Base-by-base conservation (phyloP, 2,797 vertebrate species). In the Enoplosus armatus region DNA sequence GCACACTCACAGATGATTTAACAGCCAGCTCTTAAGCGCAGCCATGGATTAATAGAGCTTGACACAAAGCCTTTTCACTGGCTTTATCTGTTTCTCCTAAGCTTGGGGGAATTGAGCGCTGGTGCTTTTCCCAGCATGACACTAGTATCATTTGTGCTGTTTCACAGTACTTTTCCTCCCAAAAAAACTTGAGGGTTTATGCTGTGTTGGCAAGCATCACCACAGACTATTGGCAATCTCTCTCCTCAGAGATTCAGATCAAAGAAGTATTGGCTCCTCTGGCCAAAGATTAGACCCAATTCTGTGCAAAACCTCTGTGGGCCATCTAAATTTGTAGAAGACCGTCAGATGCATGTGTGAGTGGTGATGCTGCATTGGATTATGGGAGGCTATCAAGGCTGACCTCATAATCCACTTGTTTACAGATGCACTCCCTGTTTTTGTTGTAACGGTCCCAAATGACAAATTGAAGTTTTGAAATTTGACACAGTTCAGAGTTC, bases 51-150 rank as follows among this genome's bases (percentile, higher is more conserved):
- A 93, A 93, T 92, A 83, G 89, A 90, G 90, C 89, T 90, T 92
- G 91, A 92, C 91, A 90, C 86, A 92, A 94, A 93, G 91, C 90
- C 89, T 91, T 93, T 91, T 90, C 86, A 86, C 90, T 80, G 82
- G 85, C 84, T 92, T 92, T 91, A 91, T 92, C 86, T 84, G 72
- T 88, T 91, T 84, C 85, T 88, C 35, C 80, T 77, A 69, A 89
- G 84, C 89, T 87, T 56, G 66, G 73, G 84, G 85, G 86, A 92
- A 90, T 78, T 82, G 79, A 91, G 89, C 71, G 56, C 70, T 81
- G 65, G 80, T 76, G 81, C 84, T 89, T 87, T 86, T 83, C 78
- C 83, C 86, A 88, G 81, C 56, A 12, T 90, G 89, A 84, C 89
- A 91, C 88, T 85, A 77, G 69, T 77, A 88, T 88, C 80, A 87